These are phyloP conservation scores for Agrochola circellaris DNA, from an alignment of 2,888 invertebrate species.

Conservation along the genomic window DNA sequence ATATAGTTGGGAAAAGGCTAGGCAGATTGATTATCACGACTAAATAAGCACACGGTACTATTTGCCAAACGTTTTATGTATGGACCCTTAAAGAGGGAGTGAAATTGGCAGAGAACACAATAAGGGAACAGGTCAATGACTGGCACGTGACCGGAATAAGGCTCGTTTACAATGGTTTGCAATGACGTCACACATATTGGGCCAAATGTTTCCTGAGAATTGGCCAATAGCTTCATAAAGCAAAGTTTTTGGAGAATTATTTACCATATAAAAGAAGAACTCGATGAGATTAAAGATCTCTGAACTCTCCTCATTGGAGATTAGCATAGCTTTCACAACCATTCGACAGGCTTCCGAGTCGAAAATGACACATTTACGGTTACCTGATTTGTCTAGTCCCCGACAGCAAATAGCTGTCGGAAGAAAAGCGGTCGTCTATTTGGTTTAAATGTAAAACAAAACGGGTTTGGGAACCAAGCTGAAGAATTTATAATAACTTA, in stretches of 20 bases:
- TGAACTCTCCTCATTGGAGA: not conserved
- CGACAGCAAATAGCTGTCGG: not conserved
- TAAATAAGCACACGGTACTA: conserved; percentile 11
- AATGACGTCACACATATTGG: conserved; percentile 7
- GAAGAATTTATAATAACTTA: no score
- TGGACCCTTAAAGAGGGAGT: conserved; percentile 19
- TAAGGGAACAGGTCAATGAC: conserved; percentile 52
- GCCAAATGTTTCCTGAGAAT: not conserved
- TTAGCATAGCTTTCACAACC: no score
- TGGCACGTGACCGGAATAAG: conserved; percentile 44
- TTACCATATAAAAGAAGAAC: no score
- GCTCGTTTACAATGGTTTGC: not conserved
- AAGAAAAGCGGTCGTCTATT: not conserved
- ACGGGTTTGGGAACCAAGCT: no score
- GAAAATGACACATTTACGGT: not conserved
- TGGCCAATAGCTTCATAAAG: not conserved
- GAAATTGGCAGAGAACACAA: conserved; percentile 48
- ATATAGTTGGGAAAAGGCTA: no score
- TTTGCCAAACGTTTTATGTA: conserved; percentile 45
- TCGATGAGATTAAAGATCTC: not conserved
- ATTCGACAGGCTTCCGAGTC: no score
- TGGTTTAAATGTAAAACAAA: not conserved
- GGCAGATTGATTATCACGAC: no score
- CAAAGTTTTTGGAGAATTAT: not conserved
- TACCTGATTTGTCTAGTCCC: not conserved